Conservation (phyloP, 2,113 vertebrate genomes). For the Bubo bubo region DNA sequence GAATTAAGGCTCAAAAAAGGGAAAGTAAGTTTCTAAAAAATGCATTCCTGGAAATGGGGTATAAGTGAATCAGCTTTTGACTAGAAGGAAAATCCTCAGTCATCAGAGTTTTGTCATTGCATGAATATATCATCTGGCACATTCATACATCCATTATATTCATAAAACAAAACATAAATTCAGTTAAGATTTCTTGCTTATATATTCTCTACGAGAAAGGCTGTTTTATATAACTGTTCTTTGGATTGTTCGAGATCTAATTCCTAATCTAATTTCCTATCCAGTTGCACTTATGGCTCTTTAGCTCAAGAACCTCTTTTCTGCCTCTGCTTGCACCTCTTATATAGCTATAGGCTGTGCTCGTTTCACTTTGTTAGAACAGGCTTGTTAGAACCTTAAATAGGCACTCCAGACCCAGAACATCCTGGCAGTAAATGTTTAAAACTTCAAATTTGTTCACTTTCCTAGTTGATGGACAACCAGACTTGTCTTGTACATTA, state of each 20-base stretch:
- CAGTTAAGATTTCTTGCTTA: neutral
- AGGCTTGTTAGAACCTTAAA: neutral
- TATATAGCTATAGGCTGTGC: neutral
- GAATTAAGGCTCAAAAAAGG: neutral
- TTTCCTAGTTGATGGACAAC: neutral
- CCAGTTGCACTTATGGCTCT: neutral
- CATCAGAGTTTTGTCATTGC: neutral
- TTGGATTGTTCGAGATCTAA: neutral
- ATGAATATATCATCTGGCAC: neutral
- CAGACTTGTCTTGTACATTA: neutral
- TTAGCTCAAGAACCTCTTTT: neutral
- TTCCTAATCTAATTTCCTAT: neutral
- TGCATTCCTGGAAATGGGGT: neutral
- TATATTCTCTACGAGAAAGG: neutral
- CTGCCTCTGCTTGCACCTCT: neutral
- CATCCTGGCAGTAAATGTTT: neutral
- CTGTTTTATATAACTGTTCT: neutral
- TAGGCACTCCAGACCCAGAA: neutral
- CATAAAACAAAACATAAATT: neutral
- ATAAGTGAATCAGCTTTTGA: neutral
- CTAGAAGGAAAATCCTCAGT: neutral
- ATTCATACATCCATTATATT: neutral
- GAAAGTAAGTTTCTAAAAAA: neutral
- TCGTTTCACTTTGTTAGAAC: neutral
- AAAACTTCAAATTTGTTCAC: neutral